Percentiles rank a stretch among this genome's conserved stretches.
Conservation (phyloP, 2,888 invertebrate genomes). For the Alviniconcha strummeri region DNA sequence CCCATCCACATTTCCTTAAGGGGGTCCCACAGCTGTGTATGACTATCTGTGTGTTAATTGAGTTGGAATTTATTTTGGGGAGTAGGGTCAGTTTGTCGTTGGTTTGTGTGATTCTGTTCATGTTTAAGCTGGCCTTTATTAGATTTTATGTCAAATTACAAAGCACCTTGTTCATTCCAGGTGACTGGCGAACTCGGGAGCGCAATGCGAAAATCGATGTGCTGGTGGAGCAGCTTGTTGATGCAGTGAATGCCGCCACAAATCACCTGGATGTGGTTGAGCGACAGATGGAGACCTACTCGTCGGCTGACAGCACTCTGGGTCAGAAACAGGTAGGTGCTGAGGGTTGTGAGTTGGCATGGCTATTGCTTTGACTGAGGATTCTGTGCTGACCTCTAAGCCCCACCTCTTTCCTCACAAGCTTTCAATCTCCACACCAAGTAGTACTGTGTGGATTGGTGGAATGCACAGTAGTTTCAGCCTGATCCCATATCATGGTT, state of each 20-base stretch:
- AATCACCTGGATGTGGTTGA: conserved; percentile 79
- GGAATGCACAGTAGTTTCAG: no score
- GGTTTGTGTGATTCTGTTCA: not conserved
- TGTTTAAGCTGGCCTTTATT: not conserved
- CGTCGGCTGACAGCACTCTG: conserved; percentile 37
- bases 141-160: not conserved
- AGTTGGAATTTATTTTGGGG: no score
- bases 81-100: not conserved
- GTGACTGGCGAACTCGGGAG: conserved; percentile 27
- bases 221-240: conserved; percentile 60
- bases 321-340: conserved; percentile 11
- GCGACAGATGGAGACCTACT: conserved; percentile 45
- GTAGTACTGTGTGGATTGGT: no score
- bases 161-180: not conserved
- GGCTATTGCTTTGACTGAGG: conserved; percentile 26
- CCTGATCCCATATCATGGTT: no score
- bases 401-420: no score
- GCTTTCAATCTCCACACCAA: no score
- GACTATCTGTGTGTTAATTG: no score
- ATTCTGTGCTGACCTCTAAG: no score
- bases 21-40: no score
- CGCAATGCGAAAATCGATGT: conserved; percentile 51
- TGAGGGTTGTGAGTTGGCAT: not conserved
- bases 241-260: conserved; percentile 80
- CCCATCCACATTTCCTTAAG: no score